phyloP scores from a whole-genome alignment of 2,797 vertebrate genomes.

The Prionace glauca region DNA sequence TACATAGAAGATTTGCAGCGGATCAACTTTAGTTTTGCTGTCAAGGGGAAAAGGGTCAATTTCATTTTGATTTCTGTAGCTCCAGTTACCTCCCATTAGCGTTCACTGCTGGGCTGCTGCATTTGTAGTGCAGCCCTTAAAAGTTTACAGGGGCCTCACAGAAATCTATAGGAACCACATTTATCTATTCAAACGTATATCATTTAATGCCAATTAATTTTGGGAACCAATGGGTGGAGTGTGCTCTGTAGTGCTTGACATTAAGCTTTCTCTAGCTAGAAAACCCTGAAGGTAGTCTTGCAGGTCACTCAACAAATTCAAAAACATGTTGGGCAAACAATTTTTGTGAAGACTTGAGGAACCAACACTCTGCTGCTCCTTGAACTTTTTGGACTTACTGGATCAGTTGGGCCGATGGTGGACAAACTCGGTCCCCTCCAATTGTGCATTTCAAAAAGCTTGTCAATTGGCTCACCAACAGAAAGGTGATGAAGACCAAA shows the following conservation, averaged over 20 bases:
- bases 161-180: background rate
- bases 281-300: background rate
- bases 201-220: background rate
- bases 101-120: background rate
- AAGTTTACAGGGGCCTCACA: background rate
- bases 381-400: background rate
- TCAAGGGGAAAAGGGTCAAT: background rate
- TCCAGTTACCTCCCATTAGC: background rate
- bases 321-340: background rate
- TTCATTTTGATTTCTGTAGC: background rate
- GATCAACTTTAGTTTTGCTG: background rate
- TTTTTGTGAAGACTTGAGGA: background rate
- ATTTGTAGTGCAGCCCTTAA: background rate
- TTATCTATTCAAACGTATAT: background rate
- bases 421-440: no score
- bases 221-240: background rate
- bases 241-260: background rate
- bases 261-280: background rate
- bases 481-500: background rate
- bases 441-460: no score
- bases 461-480: background rate
- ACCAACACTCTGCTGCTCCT: background rate
- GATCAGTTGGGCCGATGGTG: background rate
- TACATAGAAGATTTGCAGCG: background rate
- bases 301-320: background rate